A percentile compares a stretch with the other conserved stretches of the same genome.
Evolutionary conservation across 2,113 vertebrate genomes (phyloP).

Genomic region (Trinectes maculatus): DNA sequence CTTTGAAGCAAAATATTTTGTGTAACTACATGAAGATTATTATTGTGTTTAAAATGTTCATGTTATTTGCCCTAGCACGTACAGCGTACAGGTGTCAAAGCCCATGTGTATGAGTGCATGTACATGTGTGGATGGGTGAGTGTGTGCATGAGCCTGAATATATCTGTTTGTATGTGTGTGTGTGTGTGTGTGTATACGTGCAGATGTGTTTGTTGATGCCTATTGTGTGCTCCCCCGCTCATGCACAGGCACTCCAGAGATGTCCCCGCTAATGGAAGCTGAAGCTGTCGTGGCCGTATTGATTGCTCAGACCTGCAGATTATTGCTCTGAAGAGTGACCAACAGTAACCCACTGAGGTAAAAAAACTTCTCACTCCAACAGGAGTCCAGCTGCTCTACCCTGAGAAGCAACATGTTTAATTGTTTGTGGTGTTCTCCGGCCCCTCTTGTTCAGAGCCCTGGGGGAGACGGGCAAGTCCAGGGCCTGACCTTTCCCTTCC

Average conservation of each 20-base stretch:
- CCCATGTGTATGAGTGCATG: conserved; percentile 18
- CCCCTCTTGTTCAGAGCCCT: conserved; percentile 76
- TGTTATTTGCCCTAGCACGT: no score
- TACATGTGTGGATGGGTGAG: conserved; percentile 44
- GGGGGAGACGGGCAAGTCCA: conserved; percentile 77
- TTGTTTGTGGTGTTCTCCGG: conserved; percentile 83
- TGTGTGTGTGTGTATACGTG: conserved; percentile 4
- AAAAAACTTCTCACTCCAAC: conserved; percentile 73
- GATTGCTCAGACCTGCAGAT: conserved; percentile 84
- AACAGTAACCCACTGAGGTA: conserved; percentile 78
- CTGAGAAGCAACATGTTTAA: conserved; percentile 82
- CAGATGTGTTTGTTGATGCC: conserved; percentile 54
- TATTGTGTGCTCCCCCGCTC: conserved; percentile 69
- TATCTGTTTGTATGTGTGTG: conserved; percentile 43
- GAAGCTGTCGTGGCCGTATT: conserved; percentile 77
- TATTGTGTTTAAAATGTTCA: no score
- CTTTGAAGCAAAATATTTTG: no score
- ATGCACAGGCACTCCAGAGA: conserved; percentile 78
- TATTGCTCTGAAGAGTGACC: conserved; percentile 85
- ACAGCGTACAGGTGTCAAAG: not conserved
- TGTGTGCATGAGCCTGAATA: conserved; percentile 72
- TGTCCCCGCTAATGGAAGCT: conserved; percentile 75
- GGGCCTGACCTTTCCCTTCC: conserved; percentile 81
- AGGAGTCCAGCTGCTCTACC: conserved; percentile 65
- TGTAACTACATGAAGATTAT: no score